These are phyloP conservation scores for Zeus faber DNA, from an alignment of 2,113 vertebrate species.

Conservation along the genomic window DNA sequence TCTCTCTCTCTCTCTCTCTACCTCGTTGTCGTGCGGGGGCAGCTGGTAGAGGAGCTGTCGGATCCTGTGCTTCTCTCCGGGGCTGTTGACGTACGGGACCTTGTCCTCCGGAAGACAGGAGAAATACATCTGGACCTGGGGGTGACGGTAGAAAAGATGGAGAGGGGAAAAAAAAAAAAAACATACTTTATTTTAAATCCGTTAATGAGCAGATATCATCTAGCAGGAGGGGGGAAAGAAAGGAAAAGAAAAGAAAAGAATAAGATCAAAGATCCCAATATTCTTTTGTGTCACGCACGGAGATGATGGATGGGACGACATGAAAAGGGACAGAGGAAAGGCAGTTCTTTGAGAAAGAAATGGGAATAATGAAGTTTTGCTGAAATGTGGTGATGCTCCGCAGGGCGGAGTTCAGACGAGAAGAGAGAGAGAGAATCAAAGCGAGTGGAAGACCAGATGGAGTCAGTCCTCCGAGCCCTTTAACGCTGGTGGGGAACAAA, in stretches of 20 bases:
- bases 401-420: too few species aligned
- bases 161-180: constrained; percentile 5
- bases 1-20: constrained; percentile 48
- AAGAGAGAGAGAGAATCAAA: not conserved
- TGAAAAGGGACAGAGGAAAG: too few species aligned
- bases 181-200: too few species aligned
- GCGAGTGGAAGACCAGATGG: not conserved
- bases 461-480: not conserved
- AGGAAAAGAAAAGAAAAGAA: too few species aligned
- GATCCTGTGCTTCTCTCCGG: constrained; percentile 91
- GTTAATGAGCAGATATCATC: too few species aligned
- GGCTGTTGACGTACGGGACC: constrained; percentile 92
- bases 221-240: too few species aligned
- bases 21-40: constrained; percentile 95
- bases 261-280: too few species aligned
- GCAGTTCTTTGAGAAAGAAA: too few species aligned
- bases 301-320: not conserved
- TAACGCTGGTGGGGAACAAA: not conserved
- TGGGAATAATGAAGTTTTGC: too few species aligned
- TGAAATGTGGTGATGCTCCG: too few species aligned
- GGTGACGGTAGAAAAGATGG: not conserved
- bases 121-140: constrained; percentile 92
- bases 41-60: constrained; percentile 95
- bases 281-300: too few species aligned
- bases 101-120: constrained; percentile 92